Conservation (phyloP, 2,888 invertebrate species). For the Patella caerulea region DNA sequence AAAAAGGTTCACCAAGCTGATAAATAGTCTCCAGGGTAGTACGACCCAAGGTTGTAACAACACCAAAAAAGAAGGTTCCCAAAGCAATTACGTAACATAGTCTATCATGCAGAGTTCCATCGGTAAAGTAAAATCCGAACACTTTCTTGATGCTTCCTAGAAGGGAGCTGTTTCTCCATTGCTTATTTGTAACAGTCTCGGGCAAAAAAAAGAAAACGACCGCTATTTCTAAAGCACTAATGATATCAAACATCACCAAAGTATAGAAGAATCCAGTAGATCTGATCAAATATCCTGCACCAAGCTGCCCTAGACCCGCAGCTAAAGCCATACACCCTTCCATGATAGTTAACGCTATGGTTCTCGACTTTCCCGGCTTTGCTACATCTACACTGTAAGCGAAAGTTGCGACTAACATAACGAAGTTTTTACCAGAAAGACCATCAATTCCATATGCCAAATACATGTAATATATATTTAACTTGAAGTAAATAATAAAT, state of each 20-base stretch:
- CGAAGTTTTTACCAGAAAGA: conserved; percentile 36
- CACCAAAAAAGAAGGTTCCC: conserved; percentile 26
- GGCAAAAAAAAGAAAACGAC: conserved; percentile 33
- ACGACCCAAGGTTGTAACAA: conserved; percentile 29
- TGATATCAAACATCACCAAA: conserved; percentile 23
- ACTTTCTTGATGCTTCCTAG: conserved; percentile 34
- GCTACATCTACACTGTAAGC: conserved; percentile 43
- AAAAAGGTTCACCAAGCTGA: conserved; percentile 42
- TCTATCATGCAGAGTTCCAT: conserved; percentile 25
- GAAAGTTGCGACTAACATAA: conserved; percentile 30
- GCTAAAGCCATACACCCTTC: conserved; percentile 36
- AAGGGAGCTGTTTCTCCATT: conserved; percentile 20
- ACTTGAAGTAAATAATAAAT: too few relatives aligned
- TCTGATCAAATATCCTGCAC: conserved; percentile 40
- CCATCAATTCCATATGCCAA: conserved; percentile 40
- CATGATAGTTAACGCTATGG: conserved; percentile 36
- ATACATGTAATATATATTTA: conserved; percentile 30
- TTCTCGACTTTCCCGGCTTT: conserved; percentile 32
- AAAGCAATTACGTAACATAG: conserved; percentile 35
- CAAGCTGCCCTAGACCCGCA: conserved; percentile 24
- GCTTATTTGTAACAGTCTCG: conserved; percentile 28
- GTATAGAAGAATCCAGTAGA: conserved; percentile 29
- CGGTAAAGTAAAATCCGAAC: conserved; percentile 33
- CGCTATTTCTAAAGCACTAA: conserved; percentile 21
- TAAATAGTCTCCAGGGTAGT: conserved; percentile 38